Conservation (phyloP, 2,797 vertebrate species). For the Pristis pectinata region DNA sequence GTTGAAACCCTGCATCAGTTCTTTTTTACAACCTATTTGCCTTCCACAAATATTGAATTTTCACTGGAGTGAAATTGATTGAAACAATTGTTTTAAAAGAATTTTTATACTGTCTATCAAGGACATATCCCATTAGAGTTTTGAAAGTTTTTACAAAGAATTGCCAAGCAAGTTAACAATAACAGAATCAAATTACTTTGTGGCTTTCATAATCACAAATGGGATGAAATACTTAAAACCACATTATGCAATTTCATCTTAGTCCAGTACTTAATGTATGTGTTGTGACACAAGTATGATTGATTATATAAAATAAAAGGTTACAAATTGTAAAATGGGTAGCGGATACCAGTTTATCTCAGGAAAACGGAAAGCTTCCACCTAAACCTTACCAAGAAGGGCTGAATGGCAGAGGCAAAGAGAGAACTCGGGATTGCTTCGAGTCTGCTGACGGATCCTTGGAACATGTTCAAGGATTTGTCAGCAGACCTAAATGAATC, state of each 20-base stretch:
- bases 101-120: not conserved
- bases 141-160: not conserved
- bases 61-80: not conserved
- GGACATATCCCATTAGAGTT: not conserved
- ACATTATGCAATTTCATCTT: not conserved
- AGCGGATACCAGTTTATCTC: not conserved
- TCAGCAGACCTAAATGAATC: too few species aligned
- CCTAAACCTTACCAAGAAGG: not conserved
- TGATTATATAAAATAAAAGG: not conserved
- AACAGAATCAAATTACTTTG: not conserved
- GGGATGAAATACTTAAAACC: not conserved
- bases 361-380: not conserved
- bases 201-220: not conserved
- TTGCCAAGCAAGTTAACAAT: not conserved
- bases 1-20: too few species aligned
- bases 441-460: too few species aligned
- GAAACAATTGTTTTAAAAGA: not conserved
- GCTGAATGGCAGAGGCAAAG: too few species aligned
- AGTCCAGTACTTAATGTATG: not conserved
- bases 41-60: not conserved
- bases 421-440: too few species aligned
- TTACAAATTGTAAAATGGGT: not conserved
- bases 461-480: too few species aligned
- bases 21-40: not conserved
- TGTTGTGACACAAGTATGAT: not conserved